Percentiles rank a stretch among this genome's conserved stretches.
These are phyloP conservation scores for Orthosia cruda DNA, from an alignment of 2,888 invertebrate species.

Conservation along the genomic window DNA sequence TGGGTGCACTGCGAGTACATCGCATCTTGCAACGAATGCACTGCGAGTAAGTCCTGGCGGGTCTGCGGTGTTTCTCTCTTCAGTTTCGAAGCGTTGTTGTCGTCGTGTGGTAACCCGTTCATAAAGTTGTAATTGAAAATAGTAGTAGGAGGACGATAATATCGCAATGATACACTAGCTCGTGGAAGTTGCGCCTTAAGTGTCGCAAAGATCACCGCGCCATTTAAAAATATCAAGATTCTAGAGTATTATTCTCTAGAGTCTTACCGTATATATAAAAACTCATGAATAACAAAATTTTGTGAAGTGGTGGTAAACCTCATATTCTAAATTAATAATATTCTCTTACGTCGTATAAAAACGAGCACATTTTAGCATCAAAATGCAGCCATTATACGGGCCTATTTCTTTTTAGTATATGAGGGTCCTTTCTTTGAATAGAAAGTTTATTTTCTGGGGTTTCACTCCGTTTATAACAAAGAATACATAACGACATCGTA, in stretches of 20 bases:
- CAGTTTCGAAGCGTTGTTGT: no score
- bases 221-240: not conserved
- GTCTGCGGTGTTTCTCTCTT: no score
- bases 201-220: not conserved
- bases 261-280: constrained; percentile 5
- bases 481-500: constrained; percentile 3
- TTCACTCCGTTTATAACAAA: constrained; percentile 1
- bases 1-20: no score
- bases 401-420: constrained; percentile 17
- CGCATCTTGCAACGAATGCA: no score
- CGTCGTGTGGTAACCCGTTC: no score
- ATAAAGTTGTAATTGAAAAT: no score
- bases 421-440: not conserved
- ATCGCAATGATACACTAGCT: no score
- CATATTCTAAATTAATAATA: constrained; percentile 9
- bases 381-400: not conserved
- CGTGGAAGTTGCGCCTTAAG: not conserved
- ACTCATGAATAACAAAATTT: not conserved
- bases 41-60: no score
- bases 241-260: not conserved
- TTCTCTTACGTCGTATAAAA: constrained; percentile 19
- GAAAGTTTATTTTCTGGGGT: constrained; percentile 4
- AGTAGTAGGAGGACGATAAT: no score
- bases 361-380: not conserved
- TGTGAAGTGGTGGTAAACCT: constrained; percentile 7